Evolutionary conservation across 2,888 invertebrate species (phyloP).

Genomic region (Leptodirus hochenwartii): DNA sequence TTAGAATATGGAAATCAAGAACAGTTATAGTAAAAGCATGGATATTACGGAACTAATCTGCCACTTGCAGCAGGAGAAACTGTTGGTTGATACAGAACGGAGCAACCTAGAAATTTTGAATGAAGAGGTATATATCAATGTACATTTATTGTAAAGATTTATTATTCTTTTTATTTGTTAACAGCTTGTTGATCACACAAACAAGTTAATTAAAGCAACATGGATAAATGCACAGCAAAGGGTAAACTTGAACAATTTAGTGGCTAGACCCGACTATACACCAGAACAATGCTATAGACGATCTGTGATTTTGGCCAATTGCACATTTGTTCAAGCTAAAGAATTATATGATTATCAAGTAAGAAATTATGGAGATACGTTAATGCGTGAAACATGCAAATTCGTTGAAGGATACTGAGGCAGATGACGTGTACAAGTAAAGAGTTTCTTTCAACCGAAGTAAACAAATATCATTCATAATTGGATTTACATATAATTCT

Average conservation of each 20-base stretch:
- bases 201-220: constrained; percentile 48
- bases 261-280: constrained; percentile 55
- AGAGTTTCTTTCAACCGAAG: too few species aligned
- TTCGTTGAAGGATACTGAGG: constrained; percentile 2
- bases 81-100: constrained; percentile 74
- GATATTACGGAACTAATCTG: constrained; percentile 43
- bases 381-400: too few species aligned
- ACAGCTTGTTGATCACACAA: constrained; percentile 34
- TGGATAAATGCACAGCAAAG: constrained; percentile 82
- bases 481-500: too few species aligned
- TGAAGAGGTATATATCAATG: constrained; percentile 42
- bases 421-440: not conserved
- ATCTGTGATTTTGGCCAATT: constrained; percentile 41
- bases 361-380: too few species aligned
- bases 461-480: too few species aligned
- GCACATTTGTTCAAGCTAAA: constrained; percentile 60
- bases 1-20: too few species aligned
- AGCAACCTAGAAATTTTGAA: constrained; percentile 61
- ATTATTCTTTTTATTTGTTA: constrained; percentile 5
- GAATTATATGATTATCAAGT: constrained; percentile 73
- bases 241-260: constrained; percentile 57
- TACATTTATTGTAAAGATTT: constrained; percentile 23
- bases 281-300: constrained; percentile 60
- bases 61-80: constrained; percentile 65
- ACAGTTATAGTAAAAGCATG: constrained; percentile 13